Evolutionary conservation across 2,113 vertebrate genomes (phyloP).

Genomic region (Oryzias melastigma): DNA sequence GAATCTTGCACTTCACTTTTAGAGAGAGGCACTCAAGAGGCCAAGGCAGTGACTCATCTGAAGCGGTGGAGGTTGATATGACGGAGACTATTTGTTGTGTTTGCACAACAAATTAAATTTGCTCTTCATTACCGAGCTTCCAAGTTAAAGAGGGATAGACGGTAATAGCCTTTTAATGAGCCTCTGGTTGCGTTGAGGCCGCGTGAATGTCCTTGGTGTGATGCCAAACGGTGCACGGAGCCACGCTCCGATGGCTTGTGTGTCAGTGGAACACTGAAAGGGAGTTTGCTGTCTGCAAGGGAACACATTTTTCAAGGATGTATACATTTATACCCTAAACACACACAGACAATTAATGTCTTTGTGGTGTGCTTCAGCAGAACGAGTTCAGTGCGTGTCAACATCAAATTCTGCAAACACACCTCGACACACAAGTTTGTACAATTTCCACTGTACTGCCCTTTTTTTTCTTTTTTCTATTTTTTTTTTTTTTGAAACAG

Average conservation of each 20-base stretch:
- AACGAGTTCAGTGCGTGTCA: conserved; percentile 19
- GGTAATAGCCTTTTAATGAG: conserved; percentile 51
- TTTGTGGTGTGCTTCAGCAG: conserved; percentile 7
- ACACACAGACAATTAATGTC: neutral
- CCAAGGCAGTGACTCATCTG: neutral
- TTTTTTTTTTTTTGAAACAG: neutral
- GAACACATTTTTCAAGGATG: neutral
- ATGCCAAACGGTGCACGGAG: conserved; percentile 29
- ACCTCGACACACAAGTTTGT: conserved; percentile 22
- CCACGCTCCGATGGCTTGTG: conserved; percentile 13
- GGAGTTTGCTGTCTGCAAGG: conserved; percentile 13
- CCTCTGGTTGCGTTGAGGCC: conserved; percentile 39
- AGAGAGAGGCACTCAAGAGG: conserved; percentile 2
- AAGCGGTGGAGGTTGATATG: neutral
- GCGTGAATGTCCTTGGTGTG: conserved; percentile 31
- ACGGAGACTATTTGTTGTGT: neutral
- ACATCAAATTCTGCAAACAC: conserved; percentile 24
- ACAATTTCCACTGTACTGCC: conserved; percentile 9
- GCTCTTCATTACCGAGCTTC: conserved; percentile 14
- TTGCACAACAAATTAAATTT: neutral
- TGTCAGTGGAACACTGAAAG: neutral
- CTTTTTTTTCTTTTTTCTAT: conserved; percentile 4
- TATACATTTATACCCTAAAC: neutral
- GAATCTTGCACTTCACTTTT: neutral
- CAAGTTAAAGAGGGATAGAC: conserved; percentile 25